These are phyloP conservation scores for Knipowitschia caucasica DNA, from an alignment of 2,797 vertebrate genomes.

Conservation along the genomic window DNA sequence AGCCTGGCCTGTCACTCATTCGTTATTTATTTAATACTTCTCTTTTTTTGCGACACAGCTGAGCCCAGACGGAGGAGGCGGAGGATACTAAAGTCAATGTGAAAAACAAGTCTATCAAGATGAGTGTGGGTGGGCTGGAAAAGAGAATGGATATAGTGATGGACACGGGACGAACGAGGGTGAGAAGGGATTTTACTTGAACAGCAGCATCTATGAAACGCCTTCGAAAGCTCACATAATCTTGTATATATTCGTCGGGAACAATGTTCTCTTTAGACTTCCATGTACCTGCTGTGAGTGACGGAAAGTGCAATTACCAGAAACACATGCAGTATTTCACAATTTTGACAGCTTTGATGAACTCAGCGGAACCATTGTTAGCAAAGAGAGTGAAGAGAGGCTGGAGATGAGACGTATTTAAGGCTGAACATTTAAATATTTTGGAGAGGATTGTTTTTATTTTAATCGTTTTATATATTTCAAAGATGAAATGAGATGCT, in stretches of 20 bases:
- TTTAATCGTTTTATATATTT: too few species aligned
- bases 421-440: too few species aligned
- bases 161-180: background rate
- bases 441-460: too few species aligned
- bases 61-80: slow-evolving; percentile 13
- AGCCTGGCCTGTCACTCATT: slow-evolving; percentile 37
- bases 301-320: background rate
- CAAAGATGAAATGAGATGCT: too few species aligned
- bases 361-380: background rate
- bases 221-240: background rate
- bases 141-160: background rate
- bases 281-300: background rate
- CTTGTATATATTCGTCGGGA: background rate
- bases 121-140: background rate
- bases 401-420: too few species aligned
- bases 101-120: slow-evolving; percentile 6
- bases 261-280: background rate
- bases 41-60: background rate
- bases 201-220: background rate
- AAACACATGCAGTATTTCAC: background rate
- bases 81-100: background rate
- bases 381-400: background rate
- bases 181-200: background rate
- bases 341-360: background rate
- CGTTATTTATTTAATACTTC: background rate